phyloP scores from a whole-genome alignment of 2,888 invertebrate genomes.

The Busseola fusca region DNA sequence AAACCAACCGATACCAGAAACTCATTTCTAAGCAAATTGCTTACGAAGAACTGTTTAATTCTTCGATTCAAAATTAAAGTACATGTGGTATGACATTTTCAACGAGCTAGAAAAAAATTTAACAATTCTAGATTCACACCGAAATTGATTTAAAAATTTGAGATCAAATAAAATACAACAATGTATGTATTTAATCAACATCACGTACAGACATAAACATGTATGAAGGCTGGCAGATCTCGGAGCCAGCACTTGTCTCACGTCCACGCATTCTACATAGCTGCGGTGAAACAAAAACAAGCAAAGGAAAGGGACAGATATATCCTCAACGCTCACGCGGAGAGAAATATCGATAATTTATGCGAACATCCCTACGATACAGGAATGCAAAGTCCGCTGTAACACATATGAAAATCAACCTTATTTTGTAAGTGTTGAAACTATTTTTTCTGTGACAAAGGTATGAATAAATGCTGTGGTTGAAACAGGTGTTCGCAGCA shows the following conservation, averaged over 20 bases:
- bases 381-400: conserved; percentile 77
- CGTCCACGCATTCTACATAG: conserved; percentile 76
- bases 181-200: conserved; percentile 41
- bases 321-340: conserved; percentile 75
- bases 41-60: conserved; percentile 70
- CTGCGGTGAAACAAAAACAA: conserved; percentile 84
- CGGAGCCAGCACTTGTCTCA: conserved; percentile 78
- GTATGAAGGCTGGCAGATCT: conserved; percentile 72
- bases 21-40: conserved; percentile 79
- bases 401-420: conserved; percentile 60
- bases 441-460: conserved; percentile 57
- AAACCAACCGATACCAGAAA: conserved; percentile 78
- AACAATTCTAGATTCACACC: neutral
- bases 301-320: conserved; percentile 81
- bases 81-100: conserved; percentile 8
- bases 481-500: conserved; percentile 87
- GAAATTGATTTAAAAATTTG: conserved; percentile 40
- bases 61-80: conserved; percentile 21
- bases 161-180: conserved; percentile 38
- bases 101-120: neutral
- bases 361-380: conserved; percentile 87
- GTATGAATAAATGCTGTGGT: conserved; percentile 80
- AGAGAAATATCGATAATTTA: conserved; percentile 88
- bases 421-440: conserved; percentile 33
- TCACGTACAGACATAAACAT: conserved; percentile 65